Percentiles rank a stretch among this genome's conserved stretches.
Conservation (phyloP, 2,113 vertebrate genomes). For the Cephalopholis sonnerati region DNA sequence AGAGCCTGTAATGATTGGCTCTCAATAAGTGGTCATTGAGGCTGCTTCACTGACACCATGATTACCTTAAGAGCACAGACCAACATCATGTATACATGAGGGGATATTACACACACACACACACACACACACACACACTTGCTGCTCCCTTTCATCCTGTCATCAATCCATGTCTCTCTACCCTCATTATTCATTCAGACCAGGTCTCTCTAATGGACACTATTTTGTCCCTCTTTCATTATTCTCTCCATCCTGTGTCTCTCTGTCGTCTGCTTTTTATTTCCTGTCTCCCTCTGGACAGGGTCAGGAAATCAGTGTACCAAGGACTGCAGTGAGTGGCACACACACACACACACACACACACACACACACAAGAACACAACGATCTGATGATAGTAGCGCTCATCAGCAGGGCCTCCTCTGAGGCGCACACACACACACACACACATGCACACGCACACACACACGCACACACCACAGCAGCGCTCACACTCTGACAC, state of each 20-base stretch:
- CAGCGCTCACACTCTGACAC: conserved; percentile 6
- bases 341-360: background rate
- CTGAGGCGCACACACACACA: conserved; percentile 4
- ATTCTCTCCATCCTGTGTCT: conserved; percentile 10
- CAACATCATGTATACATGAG: conserved; percentile 2
- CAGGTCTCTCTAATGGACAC: background rate
- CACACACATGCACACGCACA: conserved; percentile 29
- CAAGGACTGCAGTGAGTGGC: background rate
- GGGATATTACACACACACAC: background rate
- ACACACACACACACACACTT: conserved; percentile 6
- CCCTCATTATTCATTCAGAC: background rate
- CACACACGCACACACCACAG: conserved; percentile 26
- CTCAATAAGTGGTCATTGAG: conserved; percentile 26
- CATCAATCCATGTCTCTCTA: conserved; percentile 3
- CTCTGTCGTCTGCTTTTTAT: conserved; percentile 21
- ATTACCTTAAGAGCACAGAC: conserved; percentile 23
- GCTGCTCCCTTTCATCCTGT: background rate
- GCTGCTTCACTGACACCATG: conserved; percentile 19
- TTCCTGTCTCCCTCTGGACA: conserved; percentile 27
- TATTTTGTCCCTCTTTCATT: background rate
- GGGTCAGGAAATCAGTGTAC: conserved; percentile 36
- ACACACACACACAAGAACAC: conserved; percentile 15
- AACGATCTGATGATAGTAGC: conserved; percentile 44
- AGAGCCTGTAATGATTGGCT: conserved; percentile 16
- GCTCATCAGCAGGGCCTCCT: conserved; percentile 55